A percentile compares a stretch with the other conserved stretches of the same genome.
Conservation (phyloP, 2,113 vertebrate species). For the Plotosus lineatus region DNA sequence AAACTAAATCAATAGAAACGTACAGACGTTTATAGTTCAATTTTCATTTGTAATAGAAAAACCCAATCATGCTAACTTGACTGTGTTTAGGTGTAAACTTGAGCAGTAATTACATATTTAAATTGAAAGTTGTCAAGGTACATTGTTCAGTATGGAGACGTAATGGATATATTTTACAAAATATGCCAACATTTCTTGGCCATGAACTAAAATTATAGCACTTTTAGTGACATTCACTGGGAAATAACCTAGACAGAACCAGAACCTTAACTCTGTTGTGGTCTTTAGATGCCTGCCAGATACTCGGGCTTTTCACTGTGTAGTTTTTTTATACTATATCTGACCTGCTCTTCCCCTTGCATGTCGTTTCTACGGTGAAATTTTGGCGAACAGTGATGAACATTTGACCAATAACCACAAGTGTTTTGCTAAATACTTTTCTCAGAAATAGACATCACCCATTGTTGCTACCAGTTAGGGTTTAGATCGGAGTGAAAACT, state of each 20-base stretch:
- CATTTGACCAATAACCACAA: conserved; percentile 47
- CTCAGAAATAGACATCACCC: conserved; percentile 42
- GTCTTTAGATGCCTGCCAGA: conserved; percentile 18
- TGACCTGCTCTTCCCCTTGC: neutral
- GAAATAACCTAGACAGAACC: conserved; percentile 8
- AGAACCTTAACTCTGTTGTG: neutral
- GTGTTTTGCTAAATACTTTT: conserved; percentile 37
- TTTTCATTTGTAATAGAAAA: neutral
- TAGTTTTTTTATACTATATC: conserved; percentile 21
- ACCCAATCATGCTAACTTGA: neutral
- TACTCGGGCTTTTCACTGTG: conserved; percentile 12
- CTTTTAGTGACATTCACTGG: neutral
- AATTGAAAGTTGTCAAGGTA: neutral
- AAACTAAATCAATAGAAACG: neutral
- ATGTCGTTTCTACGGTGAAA: conserved; percentile 12
- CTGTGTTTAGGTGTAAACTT: neutral
- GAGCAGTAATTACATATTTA: neutral
- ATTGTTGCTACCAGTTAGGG: conserved; percentile 51
- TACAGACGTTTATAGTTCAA: neutral
- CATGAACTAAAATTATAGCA: conserved; percentile 44
- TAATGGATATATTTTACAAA: conserved; percentile 9
- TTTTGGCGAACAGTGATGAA: conserved; percentile 33
- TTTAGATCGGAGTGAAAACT: conserved; percentile 53
- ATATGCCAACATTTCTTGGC: conserved; percentile 18
- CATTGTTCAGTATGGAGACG: neutral